Conservation (phyloP, 1,140 invertebrate genomes). For the Nautilus pompilius region DNA sequence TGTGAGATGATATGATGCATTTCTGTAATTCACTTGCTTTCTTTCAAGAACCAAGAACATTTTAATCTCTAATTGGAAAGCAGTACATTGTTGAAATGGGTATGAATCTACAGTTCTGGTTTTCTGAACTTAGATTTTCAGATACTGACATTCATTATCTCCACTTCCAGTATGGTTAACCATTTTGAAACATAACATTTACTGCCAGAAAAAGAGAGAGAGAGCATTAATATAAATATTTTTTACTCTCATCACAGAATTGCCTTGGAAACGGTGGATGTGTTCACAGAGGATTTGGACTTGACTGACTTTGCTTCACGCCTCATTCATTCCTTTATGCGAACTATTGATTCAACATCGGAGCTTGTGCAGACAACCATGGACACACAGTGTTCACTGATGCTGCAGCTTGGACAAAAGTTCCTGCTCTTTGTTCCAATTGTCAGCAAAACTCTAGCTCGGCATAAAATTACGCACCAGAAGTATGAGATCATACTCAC, state of each 20-base stretch:
- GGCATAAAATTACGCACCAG: conserved; percentile 78
- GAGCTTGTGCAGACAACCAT: conserved; percentile 76
- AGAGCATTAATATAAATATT: conserved; percentile 5
- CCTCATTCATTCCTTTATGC: conserved; percentile 84
- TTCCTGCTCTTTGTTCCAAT: conserved; percentile 90
- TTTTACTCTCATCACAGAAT: conserved; percentile 51
- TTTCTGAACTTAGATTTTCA: too few relatives aligned
- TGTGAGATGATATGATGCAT: too few relatives aligned
- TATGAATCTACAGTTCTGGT: too few relatives aligned
- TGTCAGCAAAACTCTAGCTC: conserved; percentile 77
- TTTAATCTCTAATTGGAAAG: too few relatives aligned
- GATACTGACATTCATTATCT: too few relatives aligned
- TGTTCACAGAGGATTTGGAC: conserved; percentile 85
- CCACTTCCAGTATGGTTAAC: too few relatives aligned
- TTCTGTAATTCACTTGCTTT: too few relatives aligned
- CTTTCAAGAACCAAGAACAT: too few relatives aligned
- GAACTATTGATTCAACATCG: conserved; percentile 79
- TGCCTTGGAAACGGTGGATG: conserved; percentile 89
- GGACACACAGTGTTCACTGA: conserved; percentile 85
- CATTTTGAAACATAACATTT: too few relatives aligned
- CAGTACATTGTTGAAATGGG: too few relatives aligned
- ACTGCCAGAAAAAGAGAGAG: too few relatives aligned
- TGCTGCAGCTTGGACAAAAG: conserved; percentile 84
- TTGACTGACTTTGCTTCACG: conserved; percentile 88
- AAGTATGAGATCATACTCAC: conserved; percentile 70